Percentiles rank a stretch among this genome's conserved stretches.
Conservation (phyloP, 2,797 vertebrate species). For the Lycodopsis pacificus region DNA sequence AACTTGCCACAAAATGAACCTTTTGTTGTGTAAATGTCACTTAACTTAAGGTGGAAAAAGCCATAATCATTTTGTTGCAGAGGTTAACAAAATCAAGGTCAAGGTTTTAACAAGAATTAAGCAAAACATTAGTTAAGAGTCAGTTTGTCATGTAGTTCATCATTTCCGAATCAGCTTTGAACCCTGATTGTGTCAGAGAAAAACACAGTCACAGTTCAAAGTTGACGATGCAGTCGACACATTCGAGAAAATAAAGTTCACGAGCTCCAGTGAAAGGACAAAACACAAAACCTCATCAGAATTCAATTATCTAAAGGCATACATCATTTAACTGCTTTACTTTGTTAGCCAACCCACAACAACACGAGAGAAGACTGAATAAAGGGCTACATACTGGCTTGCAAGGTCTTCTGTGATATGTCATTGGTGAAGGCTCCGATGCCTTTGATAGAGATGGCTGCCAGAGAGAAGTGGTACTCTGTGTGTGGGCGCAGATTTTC, state of each 20-base stretch:
- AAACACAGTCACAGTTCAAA: slow-evolving; percentile 62
- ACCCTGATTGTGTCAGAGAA: slow-evolving; percentile 44
- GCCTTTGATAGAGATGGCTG: slow-evolving; percentile 94
- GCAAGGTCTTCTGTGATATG: slow-evolving; percentile 94
- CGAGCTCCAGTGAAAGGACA: slow-evolving; percentile 24
- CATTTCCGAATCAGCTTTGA: slow-evolving; percentile 44
- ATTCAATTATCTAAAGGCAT: slow-evolving; percentile 24
- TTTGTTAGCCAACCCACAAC: slow-evolving; percentile 61
- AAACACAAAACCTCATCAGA: slow-evolving; percentile 33
- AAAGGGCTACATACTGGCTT: slow-evolving; percentile 95
- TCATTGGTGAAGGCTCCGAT: slow-evolving; percentile 96
- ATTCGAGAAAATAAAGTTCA: slow-evolving; percentile 37
- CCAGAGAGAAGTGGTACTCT: slow-evolving; percentile 95
- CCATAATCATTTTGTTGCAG: not conserved
- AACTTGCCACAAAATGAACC: slow-evolving; percentile 21
- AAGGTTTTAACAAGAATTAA: slow-evolving; percentile 24
- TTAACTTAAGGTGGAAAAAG: slow-evolving; percentile 27
- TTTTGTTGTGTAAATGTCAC: slow-evolving; percentile 11
- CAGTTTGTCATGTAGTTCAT: slow-evolving; percentile 10
- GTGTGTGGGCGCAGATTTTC: slow-evolving; percentile 94
- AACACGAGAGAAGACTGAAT: slow-evolving; percentile 56
- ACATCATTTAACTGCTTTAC: slow-evolving; percentile 21
- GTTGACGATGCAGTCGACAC: slow-evolving; percentile 31
- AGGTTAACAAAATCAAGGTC: slow-evolving; percentile 32
- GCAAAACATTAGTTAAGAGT: slow-evolving; percentile 26